A percentile compares a stretch with the other conserved stretches of the same genome.
These are phyloP conservation scores for Nothura maculosa DNA, from an alignment of 2,797 vertebrate genomes.

Conservation along the genomic window DNA sequence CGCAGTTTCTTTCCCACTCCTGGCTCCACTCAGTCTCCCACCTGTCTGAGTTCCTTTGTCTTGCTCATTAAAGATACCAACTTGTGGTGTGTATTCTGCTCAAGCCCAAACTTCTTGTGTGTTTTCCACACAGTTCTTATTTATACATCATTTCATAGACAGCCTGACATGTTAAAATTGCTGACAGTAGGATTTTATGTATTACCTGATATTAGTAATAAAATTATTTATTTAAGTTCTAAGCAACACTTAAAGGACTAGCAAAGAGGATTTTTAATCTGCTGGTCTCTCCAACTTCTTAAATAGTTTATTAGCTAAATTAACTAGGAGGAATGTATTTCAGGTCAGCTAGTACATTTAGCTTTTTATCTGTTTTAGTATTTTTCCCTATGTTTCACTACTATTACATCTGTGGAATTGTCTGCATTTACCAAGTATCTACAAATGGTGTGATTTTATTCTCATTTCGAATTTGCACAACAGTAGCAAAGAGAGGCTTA, in stretches of 20 bases:
- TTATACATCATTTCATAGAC: neutral
- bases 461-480: neutral
- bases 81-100: too few relatives aligned
- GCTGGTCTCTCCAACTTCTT: neutral
- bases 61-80: too few relatives aligned
- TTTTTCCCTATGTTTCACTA: neutral
- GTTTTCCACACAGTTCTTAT: neutral
- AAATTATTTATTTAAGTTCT: neutral
- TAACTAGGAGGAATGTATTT: neutral
- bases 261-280: neutral
- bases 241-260: neutral
- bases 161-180: neutral
- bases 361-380: neutral
- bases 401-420: neutral
- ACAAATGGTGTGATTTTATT: neutral
- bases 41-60: too few relatives aligned
- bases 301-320: neutral
- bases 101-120: too few relatives aligned
- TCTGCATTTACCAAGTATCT: neutral
- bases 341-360: neutral
- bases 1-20: too few relatives aligned
- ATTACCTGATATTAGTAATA: neutral
- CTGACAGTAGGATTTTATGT: neutral
- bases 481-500: neutral
- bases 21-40: too few relatives aligned